Conservation (phyloP, 2,888 invertebrate genomes). For the Itoplectis maculator region DNA sequence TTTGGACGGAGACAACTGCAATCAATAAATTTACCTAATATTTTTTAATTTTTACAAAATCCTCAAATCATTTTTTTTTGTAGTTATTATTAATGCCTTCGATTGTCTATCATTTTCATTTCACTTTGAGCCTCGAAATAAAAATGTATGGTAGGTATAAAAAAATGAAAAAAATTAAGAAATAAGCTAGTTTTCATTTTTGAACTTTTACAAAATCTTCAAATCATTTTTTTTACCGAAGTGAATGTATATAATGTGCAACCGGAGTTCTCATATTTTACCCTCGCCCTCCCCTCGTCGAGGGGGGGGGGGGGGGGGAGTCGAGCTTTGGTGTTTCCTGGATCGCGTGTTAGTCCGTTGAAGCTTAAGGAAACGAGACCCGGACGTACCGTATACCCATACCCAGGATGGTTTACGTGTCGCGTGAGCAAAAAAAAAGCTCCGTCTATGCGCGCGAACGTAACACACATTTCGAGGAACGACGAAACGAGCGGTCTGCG, state of each 20-base stretch:
- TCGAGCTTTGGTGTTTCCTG: constrained; percentile 16
- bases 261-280: background rate
- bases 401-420: constrained; percentile 23
- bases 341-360: constrained; percentile 12
- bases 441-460: background rate
- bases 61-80: background rate
- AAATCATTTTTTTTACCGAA: too few relatives aligned
- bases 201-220: too few relatives aligned
- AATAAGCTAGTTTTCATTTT: background rate
- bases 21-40: too few relatives aligned
- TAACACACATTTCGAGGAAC: background rate
- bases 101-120: background rate
- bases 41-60: too few relatives aligned
- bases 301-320: too few relatives aligned
- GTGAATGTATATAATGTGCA: background rate
- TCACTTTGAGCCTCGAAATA: background rate
- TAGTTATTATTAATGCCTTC: background rate
- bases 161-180: background rate
- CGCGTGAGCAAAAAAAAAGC: background rate
- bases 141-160: background rate
- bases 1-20: too few relatives aligned
- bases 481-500: background rate
- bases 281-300: too few relatives aligned
- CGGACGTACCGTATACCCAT: background rate
- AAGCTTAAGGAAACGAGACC: constrained; percentile 22